Conservation (phyloP, 2,888 invertebrate genomes). For the Drosophila melanocephala region DNA sequence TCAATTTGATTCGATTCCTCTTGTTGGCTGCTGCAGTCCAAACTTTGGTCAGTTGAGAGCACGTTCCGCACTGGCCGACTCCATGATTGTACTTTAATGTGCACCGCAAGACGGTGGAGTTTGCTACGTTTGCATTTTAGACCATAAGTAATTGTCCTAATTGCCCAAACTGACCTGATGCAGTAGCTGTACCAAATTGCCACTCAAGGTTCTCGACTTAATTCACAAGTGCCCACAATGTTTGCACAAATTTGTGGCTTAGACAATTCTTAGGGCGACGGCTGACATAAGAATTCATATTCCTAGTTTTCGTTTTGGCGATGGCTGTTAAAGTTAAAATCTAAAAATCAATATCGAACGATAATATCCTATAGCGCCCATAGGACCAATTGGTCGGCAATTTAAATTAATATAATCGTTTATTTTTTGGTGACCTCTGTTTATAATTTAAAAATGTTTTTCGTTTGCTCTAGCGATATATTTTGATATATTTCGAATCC, state of each 20-base stretch:
- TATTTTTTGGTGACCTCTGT: neutral
- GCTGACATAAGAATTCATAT: neutral
- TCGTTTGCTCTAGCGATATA: neutral
- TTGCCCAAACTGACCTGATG: constrained; percentile 45
- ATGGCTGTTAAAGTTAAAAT: neutral
- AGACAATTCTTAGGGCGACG: neutral
- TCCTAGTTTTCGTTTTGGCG: too few relatives aligned
- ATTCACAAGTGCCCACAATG: constrained; percentile 9
- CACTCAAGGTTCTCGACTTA: constrained; percentile 28
- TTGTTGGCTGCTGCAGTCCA: constrained; percentile 20
- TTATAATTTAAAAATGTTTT: neutral
- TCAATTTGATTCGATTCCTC: neutral
- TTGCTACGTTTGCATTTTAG: constrained; percentile 38
- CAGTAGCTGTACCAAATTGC: constrained; percentile 26
- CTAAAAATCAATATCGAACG: neutral
- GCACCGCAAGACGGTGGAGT: constrained; percentile 39
- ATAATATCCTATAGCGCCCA: neutral
- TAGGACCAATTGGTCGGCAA: neutral
- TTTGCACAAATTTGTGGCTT: constrained; percentile 13
- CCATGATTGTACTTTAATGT: constrained; percentile 55
- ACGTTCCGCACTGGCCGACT: constrained; percentile 42
- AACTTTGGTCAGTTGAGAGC: constrained; percentile 41
- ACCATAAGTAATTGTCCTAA: constrained; percentile 48
- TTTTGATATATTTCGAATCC: neutral
- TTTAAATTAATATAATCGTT: neutral